Percentiles rank a stretch among this genome's conserved stretches.
phyloP scores from a whole-genome alignment of 2,113 vertebrate genomes.

The Lycaon pictus region DNA sequence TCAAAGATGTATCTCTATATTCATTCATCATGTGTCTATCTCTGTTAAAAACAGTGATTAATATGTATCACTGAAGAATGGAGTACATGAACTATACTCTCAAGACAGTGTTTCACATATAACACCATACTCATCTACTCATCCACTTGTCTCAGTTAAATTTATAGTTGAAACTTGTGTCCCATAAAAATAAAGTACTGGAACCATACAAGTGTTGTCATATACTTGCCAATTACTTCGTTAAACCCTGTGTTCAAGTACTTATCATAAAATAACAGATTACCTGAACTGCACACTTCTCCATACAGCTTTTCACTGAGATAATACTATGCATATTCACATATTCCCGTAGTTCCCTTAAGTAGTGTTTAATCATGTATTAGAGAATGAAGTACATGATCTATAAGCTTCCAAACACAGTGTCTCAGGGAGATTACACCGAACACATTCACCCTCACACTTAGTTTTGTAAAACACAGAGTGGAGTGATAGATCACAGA shows the following conservation, averaged over 20 bases:
- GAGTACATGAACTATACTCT: not conserved
- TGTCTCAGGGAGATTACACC: not conserved
- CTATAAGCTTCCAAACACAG: not conserved
- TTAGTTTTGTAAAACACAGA: not conserved
- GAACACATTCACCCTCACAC: not conserved
- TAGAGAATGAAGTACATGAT: not conserved
- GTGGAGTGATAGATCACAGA: not conserved
- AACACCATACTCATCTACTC: not conserved
- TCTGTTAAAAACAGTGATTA: not conserved
- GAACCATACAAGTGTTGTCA: not conserved
- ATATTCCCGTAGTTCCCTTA: not conserved
- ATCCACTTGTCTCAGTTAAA: not conserved
- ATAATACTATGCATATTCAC: not conserved
- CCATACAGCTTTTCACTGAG: not conserved
- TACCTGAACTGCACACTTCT: not conserved
- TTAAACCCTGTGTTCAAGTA: not conserved
- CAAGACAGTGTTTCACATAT: not conserved
- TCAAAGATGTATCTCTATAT: not conserved
- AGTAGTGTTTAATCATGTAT: not conserved
- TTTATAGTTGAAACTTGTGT: not conserved
- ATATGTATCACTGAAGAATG: not conserved
- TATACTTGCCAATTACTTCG: not conserved
- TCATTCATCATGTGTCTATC: not conserved
- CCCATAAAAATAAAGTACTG: not conserved
- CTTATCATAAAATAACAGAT: not conserved